Base-by-base conservation (phyloP, 2,888 invertebrate species). In the Meandrusa payeni region DNA sequence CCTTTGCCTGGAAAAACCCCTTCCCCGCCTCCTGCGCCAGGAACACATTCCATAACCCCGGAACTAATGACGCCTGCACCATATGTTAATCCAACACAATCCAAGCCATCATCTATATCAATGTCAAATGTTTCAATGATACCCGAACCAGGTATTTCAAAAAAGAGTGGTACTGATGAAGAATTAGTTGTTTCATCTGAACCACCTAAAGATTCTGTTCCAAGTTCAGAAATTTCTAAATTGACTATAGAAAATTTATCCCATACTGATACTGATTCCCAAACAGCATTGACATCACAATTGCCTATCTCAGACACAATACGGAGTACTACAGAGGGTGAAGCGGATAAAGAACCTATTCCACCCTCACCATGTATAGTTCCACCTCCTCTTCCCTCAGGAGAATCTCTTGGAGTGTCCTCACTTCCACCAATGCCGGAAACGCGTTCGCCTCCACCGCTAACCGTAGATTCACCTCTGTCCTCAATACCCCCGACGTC, bases 401-500 rank as follows among this genome's bases (percentile, higher is more conserved):
- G 66, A n/a, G n/a, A n/a, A n/a, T n/a, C n/a, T n/a, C n/a, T n/a
- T n/a, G n/a, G n/a, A n/a, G n/a, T n/a, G n/a, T n/a, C n/a, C n/a
- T 9, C 29, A 10, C 15, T 2, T 3, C 83, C 48, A 54, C 78
- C 85, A 0, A 69, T 72, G 47, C 61, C 71, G 1, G 70, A 55
- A 45, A 74, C 76, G 47, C 67, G 59, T 20, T 76, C 78, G 0
- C 71, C 72, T 2, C 37, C 74, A 0, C 62, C 74, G 57, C 69
- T 76, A 0, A 73, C 66, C 2, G 55, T 61, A 48, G 67, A 59
- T 19, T 70, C 73, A 2, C 71, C 51, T 4, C 76, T 81, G 0
- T 80, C 85, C 1, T 76, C 77, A 5, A 70, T 69, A 41, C 68
- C 69, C 0, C 65, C 65, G 2, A 67, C 88, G 62, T 47, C 88